Conservation (phyloP, 2,888 invertebrate species). For the Periphyllus acericola region DNA sequence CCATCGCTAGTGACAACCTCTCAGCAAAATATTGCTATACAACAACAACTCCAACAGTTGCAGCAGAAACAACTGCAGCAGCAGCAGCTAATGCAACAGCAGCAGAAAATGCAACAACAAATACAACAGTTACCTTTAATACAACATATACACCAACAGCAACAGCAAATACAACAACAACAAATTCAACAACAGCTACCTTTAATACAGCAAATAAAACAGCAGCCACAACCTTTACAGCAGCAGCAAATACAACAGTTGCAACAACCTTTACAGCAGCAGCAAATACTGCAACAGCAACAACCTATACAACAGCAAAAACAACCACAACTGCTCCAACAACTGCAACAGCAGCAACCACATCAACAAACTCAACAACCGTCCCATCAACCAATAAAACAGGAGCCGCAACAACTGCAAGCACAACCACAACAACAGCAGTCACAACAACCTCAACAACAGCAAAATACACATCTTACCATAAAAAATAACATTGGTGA, state of each 20-base stretch:
- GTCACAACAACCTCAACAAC: neutral
- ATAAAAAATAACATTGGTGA: neutral
- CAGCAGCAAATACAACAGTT: conserved; percentile 16
- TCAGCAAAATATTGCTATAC: conserved; percentile 46
- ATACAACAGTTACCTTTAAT: neutral
- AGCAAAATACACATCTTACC: neutral
- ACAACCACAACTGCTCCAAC: neutral
- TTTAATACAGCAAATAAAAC: conserved; percentile 1
- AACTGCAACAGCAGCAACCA: neutral
- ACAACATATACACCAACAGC: conserved; percentile 16
- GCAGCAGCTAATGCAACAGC: neutral
- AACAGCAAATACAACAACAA: conserved; percentile 15
- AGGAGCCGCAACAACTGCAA: neutral
- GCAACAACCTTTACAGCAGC: conserved; percentile 7
- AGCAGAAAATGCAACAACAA: conserved; percentile 13
- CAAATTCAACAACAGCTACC: conserved; percentile 15
- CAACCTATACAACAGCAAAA: neutral
- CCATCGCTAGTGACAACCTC: conserved; percentile 33
- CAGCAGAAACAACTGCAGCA: neutral
- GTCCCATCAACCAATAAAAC: neutral
- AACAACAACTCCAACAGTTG: neutral
- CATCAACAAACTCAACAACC: neutral
- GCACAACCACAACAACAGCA: neutral
- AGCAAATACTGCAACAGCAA: conserved; percentile 2
- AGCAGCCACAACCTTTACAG: conserved; percentile 6